These are phyloP conservation scores for Temnothorax rugatulus DNA, from an alignment of 2,888 invertebrate genomes.

Conservation along the genomic window DNA sequence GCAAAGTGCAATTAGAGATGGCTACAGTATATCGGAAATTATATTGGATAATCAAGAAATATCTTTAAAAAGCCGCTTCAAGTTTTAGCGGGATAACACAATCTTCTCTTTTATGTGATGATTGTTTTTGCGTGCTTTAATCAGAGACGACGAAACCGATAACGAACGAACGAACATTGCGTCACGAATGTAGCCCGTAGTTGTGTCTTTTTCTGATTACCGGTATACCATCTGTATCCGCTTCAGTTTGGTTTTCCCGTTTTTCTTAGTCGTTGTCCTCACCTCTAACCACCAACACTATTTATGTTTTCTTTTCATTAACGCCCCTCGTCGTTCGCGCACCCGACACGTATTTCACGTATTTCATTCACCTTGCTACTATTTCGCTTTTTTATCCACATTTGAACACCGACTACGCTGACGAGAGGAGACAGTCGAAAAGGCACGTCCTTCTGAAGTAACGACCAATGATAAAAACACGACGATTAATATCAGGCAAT, in stretches of 20 bases:
- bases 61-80: conserved; percentile 24
- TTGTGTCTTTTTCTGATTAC: conserved; percentile 80
- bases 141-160: conserved; percentile 56
- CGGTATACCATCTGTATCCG: conserved; percentile 51
- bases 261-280: conserved; percentile 64
- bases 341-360: conserved; percentile 46
- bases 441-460: conserved; percentile 2
- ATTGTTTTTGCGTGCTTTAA: conserved; percentile 64
- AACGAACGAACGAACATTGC: conserved; percentile 46
- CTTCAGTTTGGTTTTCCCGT: conserved; percentile 55
- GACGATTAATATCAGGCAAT: conserved; percentile 14
- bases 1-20: conserved; percentile 11
- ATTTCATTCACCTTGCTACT: conserved; percentile 53
- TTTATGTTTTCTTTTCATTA: conserved; percentile 84
- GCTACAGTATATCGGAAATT: not conserved
- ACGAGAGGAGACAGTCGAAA: not conserved
- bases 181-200: conserved; percentile 42
- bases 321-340: conserved; percentile 64
- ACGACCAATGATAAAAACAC: conserved; percentile 37
- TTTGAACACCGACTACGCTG: conserved; percentile 1
- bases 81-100: conserved; percentile 10
- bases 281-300: conserved; percentile 61
- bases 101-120: conserved; percentile 23
- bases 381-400: conserved; percentile 38
- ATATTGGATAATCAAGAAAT: conserved; percentile 6